phyloP scores from a whole-genome alignment of 2,888 invertebrate species.

The Tenthredo scrophulariae region DNA sequence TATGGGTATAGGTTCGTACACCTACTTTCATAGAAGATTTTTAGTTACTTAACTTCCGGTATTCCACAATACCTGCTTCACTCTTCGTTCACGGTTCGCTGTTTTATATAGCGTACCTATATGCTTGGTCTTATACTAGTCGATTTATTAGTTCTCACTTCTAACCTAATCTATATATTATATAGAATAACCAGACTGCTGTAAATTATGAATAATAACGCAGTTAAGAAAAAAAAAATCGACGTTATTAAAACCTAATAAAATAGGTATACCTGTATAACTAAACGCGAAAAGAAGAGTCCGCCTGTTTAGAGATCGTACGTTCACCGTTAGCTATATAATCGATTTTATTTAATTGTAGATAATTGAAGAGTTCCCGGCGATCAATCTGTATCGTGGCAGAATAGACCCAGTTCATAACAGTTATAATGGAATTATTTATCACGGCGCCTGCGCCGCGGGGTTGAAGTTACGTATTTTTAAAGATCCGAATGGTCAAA shows the following conservation, averaged over 20 bases:
- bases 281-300: background rate
- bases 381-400: background rate
- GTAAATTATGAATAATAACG: too few relatives aligned
- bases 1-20: background rate
- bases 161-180: background rate
- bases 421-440: too few relatives aligned
- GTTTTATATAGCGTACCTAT: conserved; percentile 20
- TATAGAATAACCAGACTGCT: background rate
- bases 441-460: too few relatives aligned
- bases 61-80: conserved; percentile 23
- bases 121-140: background rate
- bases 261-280: background rate
- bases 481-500: too few relatives aligned
- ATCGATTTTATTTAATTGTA: conserved; percentile 28
- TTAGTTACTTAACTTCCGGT: conserved; percentile 46
- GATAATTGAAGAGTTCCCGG: conserved; percentile 3
- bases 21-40: conserved; percentile 33
- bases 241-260: background rate
- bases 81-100: conserved; percentile 19
- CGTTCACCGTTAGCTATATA: conserved; percentile 14
- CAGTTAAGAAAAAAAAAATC: too few relatives aligned
- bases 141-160: background rate
- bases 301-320: background rate
- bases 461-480: too few relatives aligned
- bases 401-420: background rate